Evolutionary conservation across 1,140 invertebrate species (phyloP), one percentile per base, ranked within the genome.

Genomic region (Formica selysi): DNA sequence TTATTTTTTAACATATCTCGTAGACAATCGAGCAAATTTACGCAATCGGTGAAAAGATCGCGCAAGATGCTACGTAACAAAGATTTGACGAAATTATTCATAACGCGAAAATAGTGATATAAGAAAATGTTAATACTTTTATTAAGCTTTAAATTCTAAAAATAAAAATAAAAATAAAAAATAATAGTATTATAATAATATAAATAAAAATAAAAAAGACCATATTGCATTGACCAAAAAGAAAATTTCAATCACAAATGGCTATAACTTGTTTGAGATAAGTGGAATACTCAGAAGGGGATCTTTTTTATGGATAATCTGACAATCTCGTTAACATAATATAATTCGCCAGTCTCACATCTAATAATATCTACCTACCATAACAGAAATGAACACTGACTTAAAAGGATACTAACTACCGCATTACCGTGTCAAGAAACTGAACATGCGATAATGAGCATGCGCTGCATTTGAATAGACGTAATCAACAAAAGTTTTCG

Each of bases 11-110:
- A 80, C 76, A 62, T 41, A n/a, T 54, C 61, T 67, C 62, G 13
- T 26, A 51, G 32, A 67, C 59, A 71, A 51, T 65, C 22, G 57
- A 73, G 38, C 48, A 22, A n/a, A 10, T 2, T 89, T 89, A 64
- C 22, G 86, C 70, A 88, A 89, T 29, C 70, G 36, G 44, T 80
- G 73, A 86, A 51, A 70, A 70, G 62, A 86, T 89, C 88, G 83
- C 65, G 81, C 83, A 74, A 74, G 76, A 80, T 67, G 70, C 38
- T 26, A 8, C 26, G 68, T 51, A 79, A 79, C 26, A 51, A 67
- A 41, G 70, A 57, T 64, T 86, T 86, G 68, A 76, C 16, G 70
- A 88, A 88, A 86, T 62, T 41, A 22, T 57, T 80, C 76, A 13
- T 41, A 70, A 67, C 36, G 48, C 32, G 29, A 57, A 22, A 68